A percentile compares a stretch with the other conserved stretches of the same genome.
These are phyloP conservation scores for Takifugu flavidus DNA, from an alignment of 2,113 vertebrate genomes.

Conservation along the genomic window DNA sequence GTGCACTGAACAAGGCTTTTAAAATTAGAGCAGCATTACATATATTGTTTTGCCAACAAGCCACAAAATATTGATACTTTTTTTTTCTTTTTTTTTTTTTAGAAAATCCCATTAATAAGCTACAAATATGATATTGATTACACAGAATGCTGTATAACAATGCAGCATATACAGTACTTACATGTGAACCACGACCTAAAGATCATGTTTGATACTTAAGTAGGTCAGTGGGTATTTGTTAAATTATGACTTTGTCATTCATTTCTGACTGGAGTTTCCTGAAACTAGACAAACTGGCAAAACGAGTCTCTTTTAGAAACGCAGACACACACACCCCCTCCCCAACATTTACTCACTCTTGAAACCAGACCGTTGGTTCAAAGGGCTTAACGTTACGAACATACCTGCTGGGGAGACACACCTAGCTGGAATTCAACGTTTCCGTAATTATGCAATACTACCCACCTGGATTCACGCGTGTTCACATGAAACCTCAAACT, in stretches of 20 bases:
- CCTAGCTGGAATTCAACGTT: conserved; percentile 27
- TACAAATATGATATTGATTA: too few species aligned
- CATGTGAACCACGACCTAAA: too few species aligned
- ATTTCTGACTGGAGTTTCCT: background rate
- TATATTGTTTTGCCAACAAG: too few species aligned
- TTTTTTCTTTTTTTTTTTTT: too few species aligned
- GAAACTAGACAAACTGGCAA: conserved; percentile 62
- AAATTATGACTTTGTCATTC: too few species aligned
- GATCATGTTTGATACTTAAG: background rate
- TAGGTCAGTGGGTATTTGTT: background rate
- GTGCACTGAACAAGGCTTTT: too few species aligned
- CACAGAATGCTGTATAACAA: too few species aligned
- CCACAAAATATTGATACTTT: too few species aligned
- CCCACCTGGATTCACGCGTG: conserved; percentile 6
- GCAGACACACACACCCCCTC: conserved; percentile 13
- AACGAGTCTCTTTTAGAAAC: conserved; percentile 15
- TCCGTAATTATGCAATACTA: background rate
- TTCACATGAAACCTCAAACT: background rate
- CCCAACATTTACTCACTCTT: conserved; percentile 27
- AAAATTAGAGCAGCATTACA: too few species aligned
- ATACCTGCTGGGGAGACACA: conserved; percentile 55
- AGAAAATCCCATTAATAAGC: too few species aligned
- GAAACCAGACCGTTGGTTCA: conserved; percentile 54
- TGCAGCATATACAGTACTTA: too few species aligned
- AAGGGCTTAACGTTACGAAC: conserved; percentile 23